phyloP scores from a whole-genome alignment of 2,888 invertebrate species.

The Agonopterix alstromeriana region DNA sequence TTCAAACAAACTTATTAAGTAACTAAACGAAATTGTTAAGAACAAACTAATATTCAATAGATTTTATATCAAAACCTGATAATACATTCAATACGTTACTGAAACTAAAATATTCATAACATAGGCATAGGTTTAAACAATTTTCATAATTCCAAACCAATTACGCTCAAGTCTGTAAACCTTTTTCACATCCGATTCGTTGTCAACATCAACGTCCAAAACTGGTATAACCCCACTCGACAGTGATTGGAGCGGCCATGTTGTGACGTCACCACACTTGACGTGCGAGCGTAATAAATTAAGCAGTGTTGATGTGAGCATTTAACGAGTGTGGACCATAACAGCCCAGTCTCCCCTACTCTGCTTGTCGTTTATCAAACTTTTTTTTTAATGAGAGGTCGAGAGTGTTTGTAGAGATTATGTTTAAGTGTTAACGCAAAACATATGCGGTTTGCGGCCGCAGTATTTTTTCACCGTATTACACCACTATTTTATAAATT shows the following conservation, averaged over 20 bases:
- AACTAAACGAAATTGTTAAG: no score
- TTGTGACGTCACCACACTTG: constrained; percentile 34
- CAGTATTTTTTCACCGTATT: no score
- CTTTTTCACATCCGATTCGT: background rate
- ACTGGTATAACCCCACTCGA: background rate
- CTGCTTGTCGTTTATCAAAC: constrained; percentile 12
- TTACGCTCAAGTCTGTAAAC: background rate
- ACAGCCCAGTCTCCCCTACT: constrained; percentile 1
- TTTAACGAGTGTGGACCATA: constrained; percentile 8
- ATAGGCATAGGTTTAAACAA: no score
- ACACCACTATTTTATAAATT: no score
- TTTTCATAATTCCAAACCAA: no score
- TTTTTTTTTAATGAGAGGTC: constrained; percentile 13
- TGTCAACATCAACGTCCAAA: background rate
- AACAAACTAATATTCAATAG: no score
- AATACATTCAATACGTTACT: no score
- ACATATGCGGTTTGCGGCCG: no score
- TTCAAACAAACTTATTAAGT: no score
- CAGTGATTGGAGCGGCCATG: constrained; percentile 25
- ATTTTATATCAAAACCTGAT: no score
- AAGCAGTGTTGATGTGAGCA: constrained; percentile 9
- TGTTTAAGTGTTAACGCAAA: no score
- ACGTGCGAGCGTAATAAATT: constrained; percentile 16
- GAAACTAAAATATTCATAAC: no score
- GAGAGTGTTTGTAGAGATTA: background rate